Percentiles rank a stretch among this genome's conserved stretches.
Conservation (phyloP, 2,797 vertebrate species). For the Enoplosus armatus region DNA sequence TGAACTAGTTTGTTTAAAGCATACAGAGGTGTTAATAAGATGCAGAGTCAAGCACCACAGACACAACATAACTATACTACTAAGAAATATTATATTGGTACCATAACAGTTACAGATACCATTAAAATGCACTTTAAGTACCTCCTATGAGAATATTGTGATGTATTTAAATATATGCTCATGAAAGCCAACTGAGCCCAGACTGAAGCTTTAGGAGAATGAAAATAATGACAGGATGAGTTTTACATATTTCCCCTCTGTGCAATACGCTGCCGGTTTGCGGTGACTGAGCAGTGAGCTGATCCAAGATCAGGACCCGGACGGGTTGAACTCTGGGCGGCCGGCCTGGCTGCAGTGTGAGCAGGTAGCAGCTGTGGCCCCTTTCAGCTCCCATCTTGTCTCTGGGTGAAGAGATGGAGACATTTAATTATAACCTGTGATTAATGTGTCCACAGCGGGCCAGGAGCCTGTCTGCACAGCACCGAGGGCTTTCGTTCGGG, state of each 20-base stretch:
- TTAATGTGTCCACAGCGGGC: conserved; percentile 63
- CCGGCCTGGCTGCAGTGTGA: conserved; percentile 24
- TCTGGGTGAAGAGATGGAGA: conserved; percentile 67
- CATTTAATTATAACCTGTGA: conserved; percentile 76
- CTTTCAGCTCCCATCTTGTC: conserved; percentile 54
- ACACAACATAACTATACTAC: neutral
- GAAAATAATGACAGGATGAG: conserved; percentile 17
- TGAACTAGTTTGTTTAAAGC: neutral
- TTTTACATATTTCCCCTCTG: conserved; percentile 11
- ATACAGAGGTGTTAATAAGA: neutral
- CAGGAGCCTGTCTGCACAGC: conserved; percentile 50
- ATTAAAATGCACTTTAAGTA: neutral
- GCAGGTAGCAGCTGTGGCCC: conserved; percentile 42
- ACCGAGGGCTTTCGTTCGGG: conserved; percentile 38
- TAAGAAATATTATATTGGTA: neutral
- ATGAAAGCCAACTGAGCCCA: neutral
- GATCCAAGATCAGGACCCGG: conserved; percentile 51
- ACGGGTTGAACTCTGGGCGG: conserved; percentile 20
- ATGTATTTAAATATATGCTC: neutral
- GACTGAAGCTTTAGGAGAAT: neutral
- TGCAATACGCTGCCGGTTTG: neutral
- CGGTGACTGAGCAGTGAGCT: conserved; percentile 21
- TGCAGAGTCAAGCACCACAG: neutral
- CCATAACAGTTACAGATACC: neutral
- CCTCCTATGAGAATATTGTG: neutral